These are phyloP conservation scores for Lepidurus packardi DNA, from an alignment of 1,140 invertebrate genomes.

Conservation along the genomic window DNA sequence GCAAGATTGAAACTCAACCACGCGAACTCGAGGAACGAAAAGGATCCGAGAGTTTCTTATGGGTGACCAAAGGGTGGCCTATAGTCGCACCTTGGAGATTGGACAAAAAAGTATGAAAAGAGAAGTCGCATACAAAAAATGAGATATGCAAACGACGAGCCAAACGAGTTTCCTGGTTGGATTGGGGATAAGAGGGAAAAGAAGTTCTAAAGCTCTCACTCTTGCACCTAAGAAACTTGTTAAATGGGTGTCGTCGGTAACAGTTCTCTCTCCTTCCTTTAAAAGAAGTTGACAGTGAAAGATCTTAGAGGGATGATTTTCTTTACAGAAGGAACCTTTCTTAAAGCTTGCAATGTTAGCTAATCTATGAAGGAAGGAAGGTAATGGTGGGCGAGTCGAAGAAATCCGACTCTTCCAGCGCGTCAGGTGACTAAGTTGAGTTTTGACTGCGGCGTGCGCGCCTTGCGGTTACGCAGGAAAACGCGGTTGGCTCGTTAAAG, in stretches of 20 bases:
- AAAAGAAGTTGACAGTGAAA: background rate
- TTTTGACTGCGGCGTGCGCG: background rate
- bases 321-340: too few species aligned
- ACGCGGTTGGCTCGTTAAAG: background rate
- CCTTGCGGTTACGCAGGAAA: slow-evolving; percentile 20
- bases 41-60: slow-evolving; percentile 1
- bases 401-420: background rate
- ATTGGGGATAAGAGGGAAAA: slow-evolving; percentile 2
- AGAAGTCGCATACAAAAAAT: slow-evolving; percentile 4
- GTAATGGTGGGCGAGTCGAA: background rate
- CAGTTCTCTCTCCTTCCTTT: background rate
- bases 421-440: background rate
- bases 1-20: background rate
- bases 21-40: background rate
- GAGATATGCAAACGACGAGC: slow-evolving; percentile 21
- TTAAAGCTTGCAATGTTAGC: too few species aligned
- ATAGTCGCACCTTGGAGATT: slow-evolving; percentile 8
- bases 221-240: background rate
- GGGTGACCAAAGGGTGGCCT: slow-evolving; percentile 13
- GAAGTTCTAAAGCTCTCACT: background rate
- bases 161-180: background rate
- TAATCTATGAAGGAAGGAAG: background rate
- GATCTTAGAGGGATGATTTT: too few species aligned
- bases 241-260: background rate
- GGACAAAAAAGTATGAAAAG: slow-evolving; percentile 6